Percentiles rank a stretch among this genome's conserved stretches.
These are phyloP conservation scores for Pardalotus punctatus DNA, from an alignment of 2,113 vertebrate genomes.

Conservation along the genomic window DNA sequence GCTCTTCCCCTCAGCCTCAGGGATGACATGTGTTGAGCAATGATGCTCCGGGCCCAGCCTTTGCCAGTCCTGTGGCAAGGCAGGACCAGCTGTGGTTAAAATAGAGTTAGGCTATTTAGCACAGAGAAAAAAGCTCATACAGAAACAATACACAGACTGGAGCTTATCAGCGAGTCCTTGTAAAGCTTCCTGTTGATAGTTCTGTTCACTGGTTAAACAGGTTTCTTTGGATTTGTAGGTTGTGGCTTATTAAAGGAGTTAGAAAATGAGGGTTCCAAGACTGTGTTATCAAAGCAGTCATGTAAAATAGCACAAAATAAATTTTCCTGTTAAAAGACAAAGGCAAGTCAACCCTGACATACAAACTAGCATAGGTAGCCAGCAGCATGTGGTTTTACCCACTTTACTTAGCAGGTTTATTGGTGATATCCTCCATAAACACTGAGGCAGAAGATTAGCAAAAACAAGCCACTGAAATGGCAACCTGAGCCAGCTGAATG, in stretches of 20 bases:
- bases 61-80: not conserved
- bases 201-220: not conserved
- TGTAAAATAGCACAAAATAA: not conserved
- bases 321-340: not conserved
- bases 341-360: not conserved
- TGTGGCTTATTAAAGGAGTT: not conserved
- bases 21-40: rapidly evolving
- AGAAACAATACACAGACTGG: not conserved
- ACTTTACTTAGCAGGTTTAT: not conserved
- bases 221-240: not conserved
- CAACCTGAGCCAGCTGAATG: not conserved
- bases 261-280: not conserved
- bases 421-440: not conserved
- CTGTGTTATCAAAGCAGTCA: not conserved
- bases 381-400: not conserved
- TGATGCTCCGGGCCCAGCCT: not conserved
- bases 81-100: not conserved
- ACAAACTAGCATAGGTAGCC: not conserved
- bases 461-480: not conserved
- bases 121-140: not conserved
- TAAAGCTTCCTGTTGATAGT: not conserved
- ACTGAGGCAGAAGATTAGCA: not conserved
- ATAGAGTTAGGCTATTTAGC: not conserved
- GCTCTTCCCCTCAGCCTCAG: not conserved
- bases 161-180: not conserved